Percentiles rank a stretch among this genome's conserved stretches.
phyloP scores from a whole-genome alignment of 1,140 invertebrate genomes.

The Onthophagus taurus region DNA sequence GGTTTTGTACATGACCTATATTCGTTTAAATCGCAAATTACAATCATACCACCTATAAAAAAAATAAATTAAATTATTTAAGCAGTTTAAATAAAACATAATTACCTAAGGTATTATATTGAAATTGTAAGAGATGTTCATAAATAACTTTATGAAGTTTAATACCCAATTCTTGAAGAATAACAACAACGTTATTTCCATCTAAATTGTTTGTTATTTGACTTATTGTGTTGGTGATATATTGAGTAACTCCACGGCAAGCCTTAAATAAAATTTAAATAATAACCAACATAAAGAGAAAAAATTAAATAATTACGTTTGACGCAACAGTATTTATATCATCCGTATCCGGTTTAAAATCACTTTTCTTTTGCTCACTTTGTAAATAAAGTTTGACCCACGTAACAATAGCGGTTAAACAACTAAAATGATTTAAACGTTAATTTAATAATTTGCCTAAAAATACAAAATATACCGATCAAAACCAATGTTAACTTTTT shows the following conservation, averaged over 20 bases:
- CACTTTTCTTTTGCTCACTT: conserved; percentile 90
- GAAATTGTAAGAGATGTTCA: conserved; percentile 90
- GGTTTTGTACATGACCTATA: conserved; percentile 51
- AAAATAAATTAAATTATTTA: conserved; percentile 6
- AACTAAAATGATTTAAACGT: conserved; percentile 40
- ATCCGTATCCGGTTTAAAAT: conserved; percentile 90
- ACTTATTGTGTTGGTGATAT: conserved; percentile 65
- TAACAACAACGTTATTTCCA: conserved; percentile 83
- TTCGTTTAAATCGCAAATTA: conserved; percentile 97
- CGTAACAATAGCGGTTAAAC: conserved; percentile 76
- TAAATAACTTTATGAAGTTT: conserved; percentile 90
- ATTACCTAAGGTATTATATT: conserved; percentile 86
- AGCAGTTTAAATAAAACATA: neutral
- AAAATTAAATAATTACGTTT: conserved; percentile 38
- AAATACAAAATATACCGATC: conserved; percentile 47
- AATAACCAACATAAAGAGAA: neutral
- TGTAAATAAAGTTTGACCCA: conserved; percentile 89
- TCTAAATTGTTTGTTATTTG: conserved; percentile 80
- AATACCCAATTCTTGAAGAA: conserved; percentile 81
- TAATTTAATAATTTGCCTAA: conserved; percentile 7
- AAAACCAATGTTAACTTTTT: conserved; percentile 82
- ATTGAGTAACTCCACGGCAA: conserved; percentile 79
- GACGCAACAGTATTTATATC: conserved; percentile 65
- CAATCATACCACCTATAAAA: conserved; percentile 81
- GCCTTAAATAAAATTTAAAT: conserved; percentile 50